phyloP scores from a whole-genome alignment of 2,113 vertebrate genomes.

The Cyprinodon variegatus region DNA sequence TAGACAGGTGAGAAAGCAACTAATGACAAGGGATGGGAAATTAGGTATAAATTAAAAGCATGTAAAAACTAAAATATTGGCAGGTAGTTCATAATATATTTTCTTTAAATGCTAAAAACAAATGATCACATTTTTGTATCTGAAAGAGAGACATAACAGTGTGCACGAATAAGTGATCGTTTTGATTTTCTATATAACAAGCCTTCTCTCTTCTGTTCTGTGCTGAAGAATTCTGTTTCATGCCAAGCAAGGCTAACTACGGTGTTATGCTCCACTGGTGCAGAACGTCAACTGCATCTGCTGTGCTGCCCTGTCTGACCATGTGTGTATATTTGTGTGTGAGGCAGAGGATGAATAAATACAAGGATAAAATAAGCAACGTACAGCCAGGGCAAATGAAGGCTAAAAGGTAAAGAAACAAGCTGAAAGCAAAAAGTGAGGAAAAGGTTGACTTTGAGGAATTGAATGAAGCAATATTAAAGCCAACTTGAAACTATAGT shows the following conservation, averaged over 20 bases:
- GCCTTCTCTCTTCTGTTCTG: conserved; percentile 45
- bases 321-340: conserved; percentile 28
- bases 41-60: too few species aligned
- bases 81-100: not conserved
- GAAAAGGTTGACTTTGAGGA: not conserved
- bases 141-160: conserved; percentile 3
- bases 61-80: too few species aligned
- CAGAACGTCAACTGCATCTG: conserved; percentile 73
- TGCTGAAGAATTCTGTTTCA: conserved; percentile 65
- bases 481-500: conserved; percentile 18
- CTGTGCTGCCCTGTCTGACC: conserved; percentile 39
- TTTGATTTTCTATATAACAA: conserved; percentile 35
- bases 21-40: too few species aligned
- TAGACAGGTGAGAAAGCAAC: too few species aligned
- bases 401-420: not conserved
- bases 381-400: conserved; percentile 1
- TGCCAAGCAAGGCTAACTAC: conserved; percentile 73
- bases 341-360: conserved; percentile 35
- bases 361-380: conserved; percentile 27
- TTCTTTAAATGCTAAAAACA: not conserved
- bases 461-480: not conserved
- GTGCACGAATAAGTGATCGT: conserved; percentile 20
- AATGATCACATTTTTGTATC: not conserved
- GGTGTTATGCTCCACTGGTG: conserved; percentile 68
- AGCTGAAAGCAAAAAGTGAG: not conserved